phyloP scores from a whole-genome alignment of 2,113 vertebrate genomes.

The Mystacornis crossleyi region DNA sequence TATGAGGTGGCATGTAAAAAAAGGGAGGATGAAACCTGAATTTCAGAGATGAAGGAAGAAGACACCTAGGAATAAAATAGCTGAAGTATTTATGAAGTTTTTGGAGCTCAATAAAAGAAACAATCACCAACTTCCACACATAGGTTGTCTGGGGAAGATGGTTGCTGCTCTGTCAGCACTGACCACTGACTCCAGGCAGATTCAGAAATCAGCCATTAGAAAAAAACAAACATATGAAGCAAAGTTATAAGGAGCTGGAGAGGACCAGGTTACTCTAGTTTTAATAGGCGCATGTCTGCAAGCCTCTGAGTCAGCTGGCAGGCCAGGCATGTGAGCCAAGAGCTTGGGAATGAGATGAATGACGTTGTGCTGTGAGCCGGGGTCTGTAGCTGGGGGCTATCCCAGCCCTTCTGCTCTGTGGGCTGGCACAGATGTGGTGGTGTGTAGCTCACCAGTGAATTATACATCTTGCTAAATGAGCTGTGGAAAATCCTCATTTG shows the following conservation, averaged over 20 bases:
- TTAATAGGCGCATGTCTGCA: neutral
- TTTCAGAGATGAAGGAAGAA: neutral
- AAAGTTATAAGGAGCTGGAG: neutral
- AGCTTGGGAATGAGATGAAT: neutral
- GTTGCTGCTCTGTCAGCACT: neutral
- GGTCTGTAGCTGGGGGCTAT: neutral
- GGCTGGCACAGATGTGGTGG: constrained; percentile 7
- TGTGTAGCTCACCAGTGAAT: neutral
- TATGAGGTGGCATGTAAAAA: neutral
- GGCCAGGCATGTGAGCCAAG: neutral
- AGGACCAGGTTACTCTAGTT: neutral
- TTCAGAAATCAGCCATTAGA: neutral
- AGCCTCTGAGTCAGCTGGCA: neutral
- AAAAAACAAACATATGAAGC: neutral
- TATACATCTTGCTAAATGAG: constrained; percentile 6
- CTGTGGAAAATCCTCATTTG: neutral
- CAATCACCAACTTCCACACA: neutral
- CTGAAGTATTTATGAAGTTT: neutral
- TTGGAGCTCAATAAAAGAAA: neutral
- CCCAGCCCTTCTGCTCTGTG: neutral
- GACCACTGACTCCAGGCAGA: neutral
- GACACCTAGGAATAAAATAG: neutral
- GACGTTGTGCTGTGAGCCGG: rapidly evolving
- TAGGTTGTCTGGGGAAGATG: neutral
- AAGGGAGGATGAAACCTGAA: neutral